These are phyloP conservation scores for Agrotis puta DNA, from an alignment of 2,888 invertebrate species.

Conservation along the genomic window DNA sequence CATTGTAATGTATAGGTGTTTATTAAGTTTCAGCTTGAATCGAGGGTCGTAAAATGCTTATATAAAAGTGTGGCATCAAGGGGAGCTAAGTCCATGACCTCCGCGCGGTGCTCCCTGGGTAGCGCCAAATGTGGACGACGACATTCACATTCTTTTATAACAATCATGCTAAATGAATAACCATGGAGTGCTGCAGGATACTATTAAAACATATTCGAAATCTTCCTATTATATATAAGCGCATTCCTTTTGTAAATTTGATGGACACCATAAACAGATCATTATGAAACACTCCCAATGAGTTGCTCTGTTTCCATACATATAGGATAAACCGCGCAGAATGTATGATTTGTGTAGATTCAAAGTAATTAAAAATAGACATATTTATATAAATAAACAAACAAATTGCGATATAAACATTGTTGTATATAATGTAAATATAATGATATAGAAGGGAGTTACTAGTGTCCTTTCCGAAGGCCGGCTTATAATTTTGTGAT, in stretches of 20 bases:
- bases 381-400: conserved; percentile 63
- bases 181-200: conserved; percentile 61
- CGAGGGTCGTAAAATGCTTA: conserved; percentile 64
- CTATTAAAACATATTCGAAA: conserved; percentile 47
- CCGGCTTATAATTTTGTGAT: conserved; percentile 84
- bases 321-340: conserved; percentile 44
- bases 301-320: conserved; percentile 50
- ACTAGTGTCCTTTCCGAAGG: conserved; percentile 77
- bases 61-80: conserved; percentile 80
- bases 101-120: conserved; percentile 91
- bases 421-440: conserved; percentile 88
- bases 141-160: conserved; percentile 78
- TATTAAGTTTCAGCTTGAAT: conserved; percentile 67
- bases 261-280: conserved; percentile 32
- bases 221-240: conserved; percentile 51
- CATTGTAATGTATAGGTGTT: conserved; percentile 56
- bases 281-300: conserved; percentile 36
- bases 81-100: conserved; percentile 90
- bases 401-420: conserved; percentile 69
- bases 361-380: conserved; percentile 62
- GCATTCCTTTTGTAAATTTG: conserved; percentile 53
- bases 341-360: conserved; percentile 46
- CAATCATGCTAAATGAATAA: conserved; percentile 57
- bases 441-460: conserved; percentile 73
- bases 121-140: conserved; percentile 88